A percentile compares a stretch with the other conserved stretches of the same genome.
Evolutionary conservation across 2,888 invertebrate species (phyloP).

Genomic region (Octodonta nipae): DNA sequence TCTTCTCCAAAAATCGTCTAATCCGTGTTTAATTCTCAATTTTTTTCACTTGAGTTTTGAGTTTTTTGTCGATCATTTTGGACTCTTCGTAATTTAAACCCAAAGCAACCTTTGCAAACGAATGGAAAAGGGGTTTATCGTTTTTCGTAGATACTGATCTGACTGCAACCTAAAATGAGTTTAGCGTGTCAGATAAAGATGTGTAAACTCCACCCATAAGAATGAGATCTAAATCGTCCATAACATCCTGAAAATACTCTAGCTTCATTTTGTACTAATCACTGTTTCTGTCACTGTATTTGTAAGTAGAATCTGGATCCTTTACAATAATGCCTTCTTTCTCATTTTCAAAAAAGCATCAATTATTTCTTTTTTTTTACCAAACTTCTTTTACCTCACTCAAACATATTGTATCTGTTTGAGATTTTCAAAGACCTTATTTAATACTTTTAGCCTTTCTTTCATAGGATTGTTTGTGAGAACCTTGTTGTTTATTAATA

Average conservation of each 20-base stretch:
- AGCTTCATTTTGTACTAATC: slow-evolving; percentile 89
- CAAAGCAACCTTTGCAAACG: slow-evolving; percentile 58
- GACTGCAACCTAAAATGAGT: slow-evolving; percentile 72
- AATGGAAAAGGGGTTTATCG: slow-evolving; percentile 40
- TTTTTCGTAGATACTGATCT: slow-evolving; percentile 28
- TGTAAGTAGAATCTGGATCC: slow-evolving; percentile 62
- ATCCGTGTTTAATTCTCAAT: slow-evolving; percentile 19
- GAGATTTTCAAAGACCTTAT: slow-evolving; percentile 42
- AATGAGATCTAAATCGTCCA: slow-evolving; percentile 76
- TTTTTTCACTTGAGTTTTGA: slow-evolving; percentile 32
- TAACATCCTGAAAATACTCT: slow-evolving; percentile 72
- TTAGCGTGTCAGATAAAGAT: slow-evolving; percentile 52
- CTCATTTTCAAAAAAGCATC: slow-evolving; percentile 61
- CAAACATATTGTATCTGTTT: slow-evolving; percentile 48
- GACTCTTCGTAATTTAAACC: slow-evolving; percentile 56
- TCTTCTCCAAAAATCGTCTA: slow-evolving; percentile 48
- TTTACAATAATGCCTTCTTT: slow-evolving; percentile 91
- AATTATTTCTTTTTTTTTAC: slow-evolving; percentile 52
- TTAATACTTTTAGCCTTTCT: slow-evolving; percentile 50
- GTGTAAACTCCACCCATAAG: slow-evolving; percentile 82
- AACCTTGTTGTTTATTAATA: slow-evolving; percentile 63
- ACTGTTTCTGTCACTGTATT: slow-evolving; percentile 62
- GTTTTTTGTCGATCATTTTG: slow-evolving; percentile 44
- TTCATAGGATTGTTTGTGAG: slow-evolving; percentile 55
- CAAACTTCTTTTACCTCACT: slow-evolving; percentile 44